These are phyloP conservation scores for Agonopterix arenella DNA, from an alignment of 2,888 invertebrate genomes.

Conservation along the genomic window DNA sequence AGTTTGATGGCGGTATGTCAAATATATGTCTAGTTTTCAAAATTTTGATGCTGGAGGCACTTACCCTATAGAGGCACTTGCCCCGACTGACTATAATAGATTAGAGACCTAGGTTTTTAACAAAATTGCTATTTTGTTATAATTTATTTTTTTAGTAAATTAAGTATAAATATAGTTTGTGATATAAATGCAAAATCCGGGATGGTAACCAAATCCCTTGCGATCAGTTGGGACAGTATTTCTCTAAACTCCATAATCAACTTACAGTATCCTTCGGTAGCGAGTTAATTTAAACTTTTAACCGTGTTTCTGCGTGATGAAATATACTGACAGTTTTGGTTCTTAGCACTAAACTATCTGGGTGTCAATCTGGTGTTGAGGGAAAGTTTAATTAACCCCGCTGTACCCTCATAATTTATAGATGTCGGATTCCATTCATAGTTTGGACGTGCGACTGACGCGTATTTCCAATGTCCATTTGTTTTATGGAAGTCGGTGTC, in stretches of 20 bases:
- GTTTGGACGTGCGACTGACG: conserved; percentile 1
- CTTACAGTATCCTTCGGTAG: background rate
- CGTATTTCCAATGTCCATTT: no score
- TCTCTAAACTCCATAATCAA: background rate
- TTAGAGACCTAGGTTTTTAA: no score
- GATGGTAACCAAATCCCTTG: background rate
- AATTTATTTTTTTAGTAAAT: no score
- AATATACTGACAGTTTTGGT: background rate
- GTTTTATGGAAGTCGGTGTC: no score
- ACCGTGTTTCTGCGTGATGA: background rate
- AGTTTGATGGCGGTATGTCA: no score
- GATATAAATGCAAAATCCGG: background rate
- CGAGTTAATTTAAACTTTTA: background rate
- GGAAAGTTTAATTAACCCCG: conserved; percentile 43
- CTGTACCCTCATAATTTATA: conserved; percentile 38
- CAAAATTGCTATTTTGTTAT: no score
- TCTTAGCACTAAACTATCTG: background rate
- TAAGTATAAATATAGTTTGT: no score
- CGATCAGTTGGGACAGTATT: background rate
- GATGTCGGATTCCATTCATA: conserved; percentile 25
- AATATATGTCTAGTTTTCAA: no score
- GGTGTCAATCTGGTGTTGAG: conserved; percentile 8
- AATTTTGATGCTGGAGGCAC: no score
- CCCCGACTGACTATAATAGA: no score
- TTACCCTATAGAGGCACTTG: no score